phyloP scores from a whole-genome alignment of 2,113 vertebrate genomes.

The human region GRCh38 chr3:103839001-103839500 shows the following conservation, averaged over 20 bases:
- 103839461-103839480: neutral
- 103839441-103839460: neutral
- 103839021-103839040: neutral
- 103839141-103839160: neutral
- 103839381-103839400: neutral
- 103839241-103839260: neutral
- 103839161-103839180: neutral
- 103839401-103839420: neutral
- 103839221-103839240: neutral
- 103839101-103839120: neutral
- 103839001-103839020: neutral
- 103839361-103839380: neutral
- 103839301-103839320: neutral
- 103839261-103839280: neutral
- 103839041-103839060: neutral
- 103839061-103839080: neutral
- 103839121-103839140: neutral
- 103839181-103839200: neutral
- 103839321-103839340: neutral
- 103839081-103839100: neutral
- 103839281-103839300: neutral
- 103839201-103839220: neutral
- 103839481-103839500: neutral
- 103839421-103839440: neutral
- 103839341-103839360: neutral